Base-by-base conservation (phyloP, 2,113 vertebrate species). In the Lanius ludovicianus region DNA sequence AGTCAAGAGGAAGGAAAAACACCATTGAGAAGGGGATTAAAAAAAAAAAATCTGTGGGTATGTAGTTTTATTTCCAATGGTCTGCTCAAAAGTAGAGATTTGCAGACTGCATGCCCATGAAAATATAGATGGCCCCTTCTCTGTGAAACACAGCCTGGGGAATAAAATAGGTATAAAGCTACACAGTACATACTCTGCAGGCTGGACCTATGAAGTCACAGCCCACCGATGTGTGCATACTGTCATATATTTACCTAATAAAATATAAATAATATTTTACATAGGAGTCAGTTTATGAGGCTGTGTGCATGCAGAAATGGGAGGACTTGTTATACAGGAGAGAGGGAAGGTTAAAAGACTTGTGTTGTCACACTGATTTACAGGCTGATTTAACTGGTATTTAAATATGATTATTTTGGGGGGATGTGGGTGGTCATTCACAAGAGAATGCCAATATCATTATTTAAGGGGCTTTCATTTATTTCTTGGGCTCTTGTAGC, bases 191-290 rank as follows among this genome's bases (percentile, higher is more conserved):
- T 64, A 55, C 14, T 33, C 52, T 70, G 41, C 88, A 84, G 68
- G 56, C 73, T 89, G 83, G 90, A 42, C 41, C 75, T 85, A 96
- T 93, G 92, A 95, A 84, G 85, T 96, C 90, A 95, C 49, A 65
- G 90, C 90, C 86, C 85, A 91, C 92, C 22, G 44, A 94, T 78
- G 85, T 94, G 92, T 82, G 93, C 88, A 96, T 96, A 96, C 60
- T 95, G 88, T 97, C 96, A 96, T 96, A 94, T 96, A 90, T 97
- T 97, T 96, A 96, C 92, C 69, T 93, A 94, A 82, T 96, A 84
- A 94, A 94, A 92, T 57, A 92, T 60, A 94, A 96, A 78, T 95
- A 93, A 84, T 94, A 94, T 96, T 96, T 97, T 95, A 92, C 93
- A 86, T 84, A 93, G 88, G 24, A 87, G 69, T 35, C 65, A 76